These are phyloP conservation scores for Streblospio benedicti DNA, from an alignment of 1,140 invertebrate species.

Conservation along the genomic window DNA sequence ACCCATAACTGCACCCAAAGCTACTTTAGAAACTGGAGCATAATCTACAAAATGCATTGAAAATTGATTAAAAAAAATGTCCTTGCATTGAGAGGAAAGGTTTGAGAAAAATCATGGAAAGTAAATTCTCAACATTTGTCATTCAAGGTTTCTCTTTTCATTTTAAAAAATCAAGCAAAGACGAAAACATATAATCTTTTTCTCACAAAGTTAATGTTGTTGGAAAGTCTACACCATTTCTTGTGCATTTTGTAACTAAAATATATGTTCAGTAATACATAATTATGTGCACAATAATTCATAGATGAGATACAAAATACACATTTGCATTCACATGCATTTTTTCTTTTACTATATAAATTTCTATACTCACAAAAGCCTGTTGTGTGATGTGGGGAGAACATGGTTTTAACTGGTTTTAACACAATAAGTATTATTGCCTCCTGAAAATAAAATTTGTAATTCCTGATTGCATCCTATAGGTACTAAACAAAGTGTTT, in stretches of 20 bases:
- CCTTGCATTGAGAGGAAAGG: no score
- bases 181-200: slow-evolving; percentile 14
- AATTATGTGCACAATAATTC: not conserved
- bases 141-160: no score
- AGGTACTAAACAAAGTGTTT: no score
- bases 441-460: no score
- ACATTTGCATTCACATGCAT: not conserved
- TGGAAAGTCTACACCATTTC: not conserved
- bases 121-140: no score
- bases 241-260: not conserved
- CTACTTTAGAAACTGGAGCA: slow-evolving; percentile 49
- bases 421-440: no score
- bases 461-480: no score
- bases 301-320: not conserved
- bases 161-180: no score
- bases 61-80: no score
- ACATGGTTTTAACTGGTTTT: slow-evolving; percentile 27
- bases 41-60: slow-evolving; percentile 49
- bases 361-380: slow-evolving; percentile 44
- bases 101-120: no score
- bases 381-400: slow-evolving; percentile 43
- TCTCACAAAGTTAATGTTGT: not conserved
- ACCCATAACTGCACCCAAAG: slow-evolving; percentile 47
- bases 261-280: not conserved
- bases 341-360: not conserved